Evolutionary conservation across 2,797 vertebrate genomes (phyloP), one percentile per base, ranked within the genome.

Genomic region (Danio choprae): DNA sequence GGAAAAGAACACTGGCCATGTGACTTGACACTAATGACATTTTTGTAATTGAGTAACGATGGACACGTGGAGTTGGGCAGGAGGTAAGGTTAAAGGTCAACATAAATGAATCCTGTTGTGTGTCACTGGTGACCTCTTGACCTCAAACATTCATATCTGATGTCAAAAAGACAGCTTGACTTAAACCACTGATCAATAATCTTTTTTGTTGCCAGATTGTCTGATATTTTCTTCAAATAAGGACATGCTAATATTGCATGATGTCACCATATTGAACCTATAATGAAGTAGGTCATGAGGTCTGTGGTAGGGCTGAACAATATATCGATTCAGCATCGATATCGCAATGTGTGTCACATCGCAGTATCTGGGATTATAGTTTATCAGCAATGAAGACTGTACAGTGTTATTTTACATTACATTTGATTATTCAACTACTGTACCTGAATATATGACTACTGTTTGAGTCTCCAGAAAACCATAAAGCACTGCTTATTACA

Each of bases 91-190:
- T 58, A 43, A 5, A 55, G 58, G 56, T 79, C 58, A 43, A 10
- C 50, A 43, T 41, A 58, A 48, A n/a, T 75, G 48, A 29, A 41
- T 38, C 22, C n/a, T 13, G 59, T 64, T 9, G 5, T 62, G 56
- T 63, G 22, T 43, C 43, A 38, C 29, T 44, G 44, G 18, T 79
- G 58, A 79, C 68, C 68, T 72, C 20, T 72, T 60, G 40, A 72
- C 77, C 58, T 79, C 58, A 53, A 79, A 71, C n/a, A 7, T 36
- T 72, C 13, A 62, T 59, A 71, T 79, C 56, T 60, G 18, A 63
- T 71, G 68, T 62, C 55, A 51, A 18, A 13, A 41, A 18, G n/a
- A 43, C 43, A 5, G n/a, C 46, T 75, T 2, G 4, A 29, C 18
- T 29, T 15, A 46, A 15, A 69, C 41, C 22, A 1, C 55, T 18